Evolutionary conservation across 2,113 vertebrate genomes (phyloP).

Genomic region (Spheniscus mendiculus): DNA sequence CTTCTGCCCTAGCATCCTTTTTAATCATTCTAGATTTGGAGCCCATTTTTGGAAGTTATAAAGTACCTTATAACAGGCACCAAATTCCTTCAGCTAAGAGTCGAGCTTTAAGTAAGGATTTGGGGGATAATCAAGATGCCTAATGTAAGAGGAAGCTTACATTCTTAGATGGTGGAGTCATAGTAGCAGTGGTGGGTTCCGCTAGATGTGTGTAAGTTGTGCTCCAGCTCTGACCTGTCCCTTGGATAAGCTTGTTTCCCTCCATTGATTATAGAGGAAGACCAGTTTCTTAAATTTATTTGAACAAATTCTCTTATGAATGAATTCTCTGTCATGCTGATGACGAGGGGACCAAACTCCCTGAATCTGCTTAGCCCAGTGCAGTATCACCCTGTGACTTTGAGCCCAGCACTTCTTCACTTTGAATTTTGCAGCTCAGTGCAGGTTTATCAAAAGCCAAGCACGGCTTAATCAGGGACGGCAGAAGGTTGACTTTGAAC

Average conservation of each 20-base stretch:
- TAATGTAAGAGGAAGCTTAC: not conserved
- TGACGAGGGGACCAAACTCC: accelerated
- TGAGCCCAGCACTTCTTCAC: not conserved
- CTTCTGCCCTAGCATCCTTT: not conserved
- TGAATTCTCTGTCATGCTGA: not conserved
- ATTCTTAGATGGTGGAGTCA: not conserved
- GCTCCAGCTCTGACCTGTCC: not conserved
- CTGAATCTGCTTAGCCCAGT: not conserved
- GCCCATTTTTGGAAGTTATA: not conserved
- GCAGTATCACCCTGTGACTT: not conserved
- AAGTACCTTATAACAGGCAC: not conserved
- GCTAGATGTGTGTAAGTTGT: not conserved
- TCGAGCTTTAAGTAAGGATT: not conserved
- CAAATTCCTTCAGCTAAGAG: not conserved
- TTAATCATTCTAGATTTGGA: not conserved
- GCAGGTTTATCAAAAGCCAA: conserved; percentile 1
- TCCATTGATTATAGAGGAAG: not conserved
- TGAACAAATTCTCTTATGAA: not conserved
- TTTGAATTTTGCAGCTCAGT: not conserved
- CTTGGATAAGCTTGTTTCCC: not conserved
- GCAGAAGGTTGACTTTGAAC: not conserved
- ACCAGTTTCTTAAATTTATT: not conserved
- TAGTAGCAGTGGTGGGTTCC: not conserved
- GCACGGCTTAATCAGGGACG: not conserved
- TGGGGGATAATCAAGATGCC: not conserved